Evolutionary conservation across 2,888 invertebrate species (phyloP), one percentile per base, ranked within the genome.

Genomic region (Drosophila prostipennis): DNA sequence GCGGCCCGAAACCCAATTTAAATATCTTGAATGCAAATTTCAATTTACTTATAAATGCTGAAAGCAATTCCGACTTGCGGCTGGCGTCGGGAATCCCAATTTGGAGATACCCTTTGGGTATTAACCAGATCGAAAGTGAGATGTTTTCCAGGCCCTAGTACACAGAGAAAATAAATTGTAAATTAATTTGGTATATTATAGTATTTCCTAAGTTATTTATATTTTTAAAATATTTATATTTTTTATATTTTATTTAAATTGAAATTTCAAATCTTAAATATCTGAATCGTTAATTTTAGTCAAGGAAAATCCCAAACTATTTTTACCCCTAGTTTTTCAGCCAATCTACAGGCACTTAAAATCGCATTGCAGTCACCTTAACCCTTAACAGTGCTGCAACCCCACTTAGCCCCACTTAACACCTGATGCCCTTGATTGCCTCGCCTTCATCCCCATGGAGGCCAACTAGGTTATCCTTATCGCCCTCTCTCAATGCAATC

Each of bases 21-120:
- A 59, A 72, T 71, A 71, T 71, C 53, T 70, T 13, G 68, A 74
- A 74, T 55, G 72, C 73, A 72, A 72, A 69, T 69, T 58, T 49
- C 43, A 42, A 68, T 51, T 56, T 26, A 26, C 26, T 26, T 69
- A 49, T n/a, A 70, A 70, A 70, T 48, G 61, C 72, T 49, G 46
- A 53, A 42, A 36, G 70, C 56, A 64, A 37, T 52, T 32, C 32
- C 52, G 26, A 34, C 53, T 52, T 23, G 56, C 16, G 10, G 29
- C 1, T 6, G 7, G 34, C 13, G 36, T 29, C n/a, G 64, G 65
- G 45, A 52, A 65, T 46, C 42, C 45, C 64, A 45, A 53, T n/a
- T 53, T 13, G 68, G 67, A 19, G 54, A 46, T 65, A 67, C 64
- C 64, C 53, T 34, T n/a, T 39, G 65, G 65, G 68, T 61, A 63